Evolutionary conservation across 2,888 invertebrate genomes (phyloP).

Genomic region (Drosophila recens): DNA sequence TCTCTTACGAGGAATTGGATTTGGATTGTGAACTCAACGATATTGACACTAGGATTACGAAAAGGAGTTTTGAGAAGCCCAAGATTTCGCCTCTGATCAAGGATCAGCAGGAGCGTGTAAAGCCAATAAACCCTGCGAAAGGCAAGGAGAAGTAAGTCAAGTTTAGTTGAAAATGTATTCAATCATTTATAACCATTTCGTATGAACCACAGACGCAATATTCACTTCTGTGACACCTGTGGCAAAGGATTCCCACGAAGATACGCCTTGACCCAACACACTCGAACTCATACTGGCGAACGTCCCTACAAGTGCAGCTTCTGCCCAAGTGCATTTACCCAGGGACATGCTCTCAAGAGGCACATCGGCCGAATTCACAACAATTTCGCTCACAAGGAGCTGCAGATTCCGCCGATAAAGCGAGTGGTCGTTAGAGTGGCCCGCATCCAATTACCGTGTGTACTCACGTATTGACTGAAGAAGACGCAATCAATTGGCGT

Average conservation of each 20-base stretch:
- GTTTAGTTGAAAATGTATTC: neutral
- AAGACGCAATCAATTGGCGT: neutral
- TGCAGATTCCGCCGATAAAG: slow-evolving; percentile 23
- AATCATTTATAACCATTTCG: neutral
- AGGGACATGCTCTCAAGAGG: slow-evolving; percentile 40
- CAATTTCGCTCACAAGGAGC: slow-evolving; percentile 13
- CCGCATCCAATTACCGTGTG: slow-evolving; percentile 39
- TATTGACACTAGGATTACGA: neutral
- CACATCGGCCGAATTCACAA: slow-evolving; percentile 36
- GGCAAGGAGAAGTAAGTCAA: neutral
- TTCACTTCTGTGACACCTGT: slow-evolving; percentile 86
- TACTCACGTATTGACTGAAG: slow-evolving; percentile 35
- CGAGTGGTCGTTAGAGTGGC: slow-evolving; percentile 45
- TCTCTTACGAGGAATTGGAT: slow-evolving; percentile 45
- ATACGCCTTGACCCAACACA: slow-evolving; percentile 86
- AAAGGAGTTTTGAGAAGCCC: neutral
- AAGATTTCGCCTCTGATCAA: neutral
- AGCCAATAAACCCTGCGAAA: neutral
- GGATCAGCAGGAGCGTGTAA: neutral
- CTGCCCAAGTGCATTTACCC: slow-evolving; percentile 81
- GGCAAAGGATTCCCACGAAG: slow-evolving; percentile 85
- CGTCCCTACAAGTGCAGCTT: slow-evolving; percentile 86
- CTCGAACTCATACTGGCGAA: slow-evolving; percentile 86
- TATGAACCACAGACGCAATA: slow-evolving; percentile 62
- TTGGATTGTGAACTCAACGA: slow-evolving; percentile 43